Evolutionary conservation across 2,888 invertebrate genomes (phyloP), one percentile per base, ranked within the genome.

Genomic region (Parnassius mnemosyne): DNA sequence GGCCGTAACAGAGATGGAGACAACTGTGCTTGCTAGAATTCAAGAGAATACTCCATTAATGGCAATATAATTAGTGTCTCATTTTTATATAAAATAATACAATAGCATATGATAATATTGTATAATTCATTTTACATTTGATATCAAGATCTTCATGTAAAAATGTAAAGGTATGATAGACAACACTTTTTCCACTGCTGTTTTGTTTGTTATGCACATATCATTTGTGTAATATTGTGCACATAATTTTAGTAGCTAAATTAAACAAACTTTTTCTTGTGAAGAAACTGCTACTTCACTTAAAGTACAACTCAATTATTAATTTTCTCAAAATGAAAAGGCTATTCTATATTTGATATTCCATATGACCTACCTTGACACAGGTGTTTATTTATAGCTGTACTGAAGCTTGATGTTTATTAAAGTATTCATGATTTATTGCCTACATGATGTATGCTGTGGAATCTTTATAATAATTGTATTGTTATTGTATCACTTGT

Each of bases 11-110:
- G 94, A 80, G 95, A 95, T 79, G 92, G 94, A 72, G 95, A 95
- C 84, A 94, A 94, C 80, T 95, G 95, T 89, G 94, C 95, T 89
- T 95, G 95, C 93, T 95, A 95, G 93, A 92, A 79, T 74, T 66
- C 69, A 68, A 56, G 65, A 65, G 59, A 67, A 72, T 69, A 68
- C 65, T 76, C 73, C 72, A 78, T 72, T 79, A 75, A 76, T 78
- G 79, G 80, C 77, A 75, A 78, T 78, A 80, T 77, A 76, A n/a
- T 72, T 83, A 80, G 79, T 83, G 78, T 85, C 82, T 81, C 83
- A 82, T 78, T 81, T 60, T 79, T 81, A 80, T 80, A 80, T 81
- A 78, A 80, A 82, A 79, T 73, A 82, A 81, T 84, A 83, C 78
- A 81, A 79, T 82, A 78, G 82, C 84, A 74, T 84, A 76, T 85